phyloP scores from a whole-genome alignment of 2,113 vertebrate genomes.

The Clinocottus analis region DNA sequence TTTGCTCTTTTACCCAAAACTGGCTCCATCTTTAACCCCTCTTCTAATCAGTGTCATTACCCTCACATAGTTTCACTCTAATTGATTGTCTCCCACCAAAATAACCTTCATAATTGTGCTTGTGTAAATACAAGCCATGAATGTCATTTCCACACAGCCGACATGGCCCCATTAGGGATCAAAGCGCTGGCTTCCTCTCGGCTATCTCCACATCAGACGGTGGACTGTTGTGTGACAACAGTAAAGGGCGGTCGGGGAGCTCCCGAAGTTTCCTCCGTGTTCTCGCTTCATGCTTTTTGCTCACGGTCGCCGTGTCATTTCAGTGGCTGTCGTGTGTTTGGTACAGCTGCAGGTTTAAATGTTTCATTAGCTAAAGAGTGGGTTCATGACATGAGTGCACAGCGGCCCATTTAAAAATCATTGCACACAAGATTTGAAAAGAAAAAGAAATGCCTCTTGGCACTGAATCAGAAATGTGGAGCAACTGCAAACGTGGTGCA shows the following conservation, averaged over 20 bases:
- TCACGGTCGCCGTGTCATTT: not conserved
- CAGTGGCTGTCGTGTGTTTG: slow-evolving; percentile 11
- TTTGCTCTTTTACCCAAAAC: slow-evolving; percentile 42
- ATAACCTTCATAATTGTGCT: slow-evolving; percentile 74
- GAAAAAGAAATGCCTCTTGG: slow-evolving; percentile 17
- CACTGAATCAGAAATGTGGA: slow-evolving; percentile 32
- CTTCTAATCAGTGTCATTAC: slow-evolving; percentile 68
- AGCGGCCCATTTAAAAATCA: slow-evolving; percentile 26
- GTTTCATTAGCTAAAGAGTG: not conserved
- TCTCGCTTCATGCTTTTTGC: not conserved
- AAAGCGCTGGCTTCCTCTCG: slow-evolving; percentile 72
- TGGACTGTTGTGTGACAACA: slow-evolving; percentile 65
- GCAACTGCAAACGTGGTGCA: not conserved
- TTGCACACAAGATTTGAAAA: not conserved
- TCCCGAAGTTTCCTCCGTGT: slow-evolving; percentile 28
- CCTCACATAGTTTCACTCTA: slow-evolving; percentile 70
- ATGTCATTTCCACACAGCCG: slow-evolving; percentile 72
- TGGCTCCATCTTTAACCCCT: slow-evolving; percentile 41
- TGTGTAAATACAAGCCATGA: slow-evolving; percentile 74
- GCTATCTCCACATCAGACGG: slow-evolving; percentile 75
- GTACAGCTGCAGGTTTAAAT: slow-evolving; percentile 16
- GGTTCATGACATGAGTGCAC: slow-evolving; percentile 1
- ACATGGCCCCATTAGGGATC: slow-evolving; percentile 74
- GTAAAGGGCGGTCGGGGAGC: slow-evolving; percentile 42
- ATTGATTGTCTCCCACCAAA: slow-evolving; percentile 76